These are phyloP conservation scores for Dissostichus mawsoni DNA, from an alignment of 2,113 vertebrate genomes.

Conservation along the genomic window DNA sequence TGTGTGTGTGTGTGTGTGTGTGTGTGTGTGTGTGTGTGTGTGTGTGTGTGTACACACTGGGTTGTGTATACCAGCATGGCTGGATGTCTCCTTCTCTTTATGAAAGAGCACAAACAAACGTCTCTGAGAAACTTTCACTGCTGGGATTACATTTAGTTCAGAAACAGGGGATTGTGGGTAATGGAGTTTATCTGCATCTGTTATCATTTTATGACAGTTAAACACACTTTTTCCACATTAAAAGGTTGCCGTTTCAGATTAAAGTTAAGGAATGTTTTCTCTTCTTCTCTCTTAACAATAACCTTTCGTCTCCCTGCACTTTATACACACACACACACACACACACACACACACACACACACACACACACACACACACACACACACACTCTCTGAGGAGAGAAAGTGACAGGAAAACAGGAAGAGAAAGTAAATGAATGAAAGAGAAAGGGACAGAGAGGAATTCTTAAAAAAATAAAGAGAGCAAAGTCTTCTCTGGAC, in stretches of 20 bases:
- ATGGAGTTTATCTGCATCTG: not conserved
- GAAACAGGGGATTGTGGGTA: slow-evolving; percentile 14
- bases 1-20: slow-evolving; percentile 27
- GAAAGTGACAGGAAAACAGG: slow-evolving; percentile 10
- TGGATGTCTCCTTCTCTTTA: slow-evolving; percentile 4
- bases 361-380: not conserved
- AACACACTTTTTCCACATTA: not conserved
- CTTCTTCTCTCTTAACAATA: not conserved
- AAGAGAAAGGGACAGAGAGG: slow-evolving; percentile 17
- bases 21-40: too few species aligned
- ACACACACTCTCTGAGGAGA: not conserved
- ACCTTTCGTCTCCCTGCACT: not conserved
- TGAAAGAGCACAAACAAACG: not conserved
- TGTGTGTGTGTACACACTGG: slow-evolving; percentile 15
- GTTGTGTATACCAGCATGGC: slow-evolving; percentile 39
- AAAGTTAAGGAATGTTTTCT: not conserved
- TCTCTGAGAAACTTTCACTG: not conserved
- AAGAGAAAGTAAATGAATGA: slow-evolving; percentile 28
- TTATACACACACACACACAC: not conserved
- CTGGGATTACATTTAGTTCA: not conserved
- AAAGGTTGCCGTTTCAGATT: not conserved
- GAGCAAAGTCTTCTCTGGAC: not conserved
- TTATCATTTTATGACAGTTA: not conserved
- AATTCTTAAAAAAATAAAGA: not conserved
- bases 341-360: not conserved